Base-by-base conservation (phyloP, 2,888 invertebrate genomes). In the Flabesymbios commensalis region DNA sequence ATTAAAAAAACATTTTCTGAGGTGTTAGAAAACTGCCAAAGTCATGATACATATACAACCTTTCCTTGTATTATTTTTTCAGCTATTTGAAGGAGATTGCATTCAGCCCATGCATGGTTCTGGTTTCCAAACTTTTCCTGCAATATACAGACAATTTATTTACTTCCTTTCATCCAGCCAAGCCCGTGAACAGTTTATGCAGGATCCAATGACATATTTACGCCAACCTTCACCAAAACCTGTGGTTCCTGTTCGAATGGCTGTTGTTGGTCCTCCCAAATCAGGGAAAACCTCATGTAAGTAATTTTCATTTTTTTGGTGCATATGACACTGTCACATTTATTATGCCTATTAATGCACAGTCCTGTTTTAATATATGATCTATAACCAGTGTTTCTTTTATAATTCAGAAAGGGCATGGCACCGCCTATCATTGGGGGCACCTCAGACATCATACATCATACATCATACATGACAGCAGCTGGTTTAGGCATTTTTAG, bases 211-310 rank as follows among this genome's bases (percentile, higher is more conserved):
- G 64, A 70, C 72, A 10, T 82, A 76, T 67, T 71, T 82, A 17
- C 73, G 71, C 32, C 78, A 78, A 59, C 71, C 75, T 3, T 73
- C 77, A 32, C 80, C 82, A 4, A 80, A 78, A 69, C 78, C 80
- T 28, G 77, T 81, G 2, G 80, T 83, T 3, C 83, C 83, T 19
- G 75, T 82, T 43, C 72, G 75, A 31, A 69, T 82, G 55, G 78
- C 80, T n/a, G 76, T 83, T 33, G 65, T 81, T 56, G 83, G 83
- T 5, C 82, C 83, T 48, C 83, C 83, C 19, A 83, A 83, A 62
- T 77, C 78, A 31, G 83, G 83, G 26, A 83, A 83, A 76, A 82
- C 82, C 4, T 72, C 81, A 56, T 71, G 83, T 82, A 68, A 75
- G 78, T 75, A 3, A 10, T 55, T n/a, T 49, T 10, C 39, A 14